These are phyloP conservation scores for Erannis defoliaria DNA, from an alignment of 2,888 invertebrate species.

Conservation along the genomic window DNA sequence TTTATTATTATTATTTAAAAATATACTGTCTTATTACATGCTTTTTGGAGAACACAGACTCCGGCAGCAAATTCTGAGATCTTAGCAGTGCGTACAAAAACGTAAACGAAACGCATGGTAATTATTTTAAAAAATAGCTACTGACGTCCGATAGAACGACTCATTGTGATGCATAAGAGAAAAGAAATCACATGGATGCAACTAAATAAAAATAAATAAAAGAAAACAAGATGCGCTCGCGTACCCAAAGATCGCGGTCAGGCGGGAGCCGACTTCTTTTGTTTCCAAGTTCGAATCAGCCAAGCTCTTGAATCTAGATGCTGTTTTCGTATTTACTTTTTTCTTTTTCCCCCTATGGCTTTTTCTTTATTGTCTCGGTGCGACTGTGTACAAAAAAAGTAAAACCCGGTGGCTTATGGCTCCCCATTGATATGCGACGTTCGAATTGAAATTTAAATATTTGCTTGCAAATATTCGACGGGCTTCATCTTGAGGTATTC, in stretches of 20 bases:
- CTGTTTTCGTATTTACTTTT: constrained; percentile 77
- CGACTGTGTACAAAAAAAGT: constrained; percentile 75
- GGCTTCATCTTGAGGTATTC: constrained; percentile 70
- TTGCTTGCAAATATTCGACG: constrained; percentile 78
- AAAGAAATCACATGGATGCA: constrained; percentile 82
- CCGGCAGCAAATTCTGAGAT: too few species aligned
- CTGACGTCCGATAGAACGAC: constrained; percentile 79
- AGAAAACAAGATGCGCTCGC: constrained; percentile 77
- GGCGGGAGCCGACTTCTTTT: constrained; percentile 84
- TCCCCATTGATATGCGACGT: constrained; percentile 86
- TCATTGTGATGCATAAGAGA: constrained; percentile 83
- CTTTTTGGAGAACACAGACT: neutral
- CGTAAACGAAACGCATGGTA: constrained; percentile 45
- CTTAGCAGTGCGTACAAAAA: too few species aligned
- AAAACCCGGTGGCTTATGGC: constrained; percentile 85
- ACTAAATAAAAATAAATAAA: constrained; percentile 71
- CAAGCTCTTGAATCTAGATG: constrained; percentile 85
- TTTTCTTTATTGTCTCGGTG: constrained; percentile 85
- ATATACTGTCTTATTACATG: too few species aligned
- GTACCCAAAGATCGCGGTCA: constrained; percentile 85
- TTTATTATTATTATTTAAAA: too few species aligned
- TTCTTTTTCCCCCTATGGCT: constrained; percentile 71
- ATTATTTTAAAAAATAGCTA: constrained; percentile 77
- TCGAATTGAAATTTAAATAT: constrained; percentile 87
- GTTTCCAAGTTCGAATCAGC: constrained; percentile 84